Base-by-base conservation (phyloP, 2,113 vertebrate species). In the Notiomystis cincta region DNA sequence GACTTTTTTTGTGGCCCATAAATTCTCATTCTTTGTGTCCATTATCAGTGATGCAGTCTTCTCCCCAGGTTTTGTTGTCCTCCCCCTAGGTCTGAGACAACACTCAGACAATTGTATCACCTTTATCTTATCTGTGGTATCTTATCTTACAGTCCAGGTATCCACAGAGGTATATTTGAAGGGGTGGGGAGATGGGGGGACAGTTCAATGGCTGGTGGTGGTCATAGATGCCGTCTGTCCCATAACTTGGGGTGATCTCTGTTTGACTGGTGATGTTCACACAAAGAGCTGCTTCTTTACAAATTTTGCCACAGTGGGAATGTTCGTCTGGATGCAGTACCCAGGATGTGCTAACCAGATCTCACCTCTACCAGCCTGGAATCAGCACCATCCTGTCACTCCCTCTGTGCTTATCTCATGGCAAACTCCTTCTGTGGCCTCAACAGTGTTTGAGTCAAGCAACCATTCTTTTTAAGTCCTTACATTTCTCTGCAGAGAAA, bases 201-300 rank as follows among this genome's bases (percentile, higher is more conserved):
- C 3, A 8, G 27, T 60, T 77, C 45, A 38, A 9, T 38, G 45
- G 15, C 23, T 77, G 28, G 3, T 37, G 9, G 2, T 53, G 6
- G 24, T 60, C 30, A 65, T 20, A 66, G 33, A 37, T 23, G 22
- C n/a, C 40, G 45, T 45, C 38, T 61, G 19, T 45, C 37, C 38
- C 47, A 45, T 37, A 47, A n/a, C 7, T 40, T 62, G 20, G 16
- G 11, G 4, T 79, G n/a, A 71, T 48, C 16, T 56, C 31, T 53
- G 6, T 60, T 69, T 61, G n/a, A 40, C 38, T 1, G 0, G 18
- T 6, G n/a, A 38, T 25, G 30, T 53, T 13, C 1, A 3, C 7
- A 7, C 0, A 3, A 65, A 38, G 31, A 35, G 19, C 35, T 35
- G 38, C 9, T 53, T 53, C 76, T 35, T 13, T n/a, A 44, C 38